Evolutionary conservation across 2,113 vertebrate species (phyloP).

Genomic region (Turdus rufiventris): DNA sequence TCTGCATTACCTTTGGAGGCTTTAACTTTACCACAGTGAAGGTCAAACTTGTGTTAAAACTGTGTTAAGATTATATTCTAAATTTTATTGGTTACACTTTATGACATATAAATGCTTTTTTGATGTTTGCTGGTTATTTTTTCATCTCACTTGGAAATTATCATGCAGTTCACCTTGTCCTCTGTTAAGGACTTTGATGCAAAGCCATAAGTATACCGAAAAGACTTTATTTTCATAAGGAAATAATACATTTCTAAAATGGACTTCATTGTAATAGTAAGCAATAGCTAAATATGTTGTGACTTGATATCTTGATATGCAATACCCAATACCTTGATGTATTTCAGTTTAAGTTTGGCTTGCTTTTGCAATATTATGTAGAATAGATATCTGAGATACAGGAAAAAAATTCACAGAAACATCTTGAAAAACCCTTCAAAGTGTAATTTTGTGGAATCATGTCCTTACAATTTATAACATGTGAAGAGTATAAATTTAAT

Average conservation of each 20-base stretch:
- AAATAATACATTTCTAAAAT: not conserved
- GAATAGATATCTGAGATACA: not conserved
- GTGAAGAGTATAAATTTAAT: not conserved
- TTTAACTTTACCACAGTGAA: not conserved
- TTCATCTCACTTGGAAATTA: not conserved
- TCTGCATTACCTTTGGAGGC: not conserved
- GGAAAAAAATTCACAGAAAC: constrained; percentile 33
- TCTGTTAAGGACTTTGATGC: not conserved
- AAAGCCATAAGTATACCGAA: not conserved
- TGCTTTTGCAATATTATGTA: not conserved
- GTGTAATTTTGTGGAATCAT: constrained; percentile 41
- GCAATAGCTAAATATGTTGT: not conserved
- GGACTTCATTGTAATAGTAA: not conserved
- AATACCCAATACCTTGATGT: not conserved
- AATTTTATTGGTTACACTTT: not conserved
- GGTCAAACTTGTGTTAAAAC: not conserved
- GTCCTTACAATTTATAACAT: constrained; percentile 36
- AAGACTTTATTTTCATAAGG: not conserved
- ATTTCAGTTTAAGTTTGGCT: not conserved
- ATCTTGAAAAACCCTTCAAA: not conserved
- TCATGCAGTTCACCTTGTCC: not conserved
- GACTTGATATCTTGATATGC: not conserved
- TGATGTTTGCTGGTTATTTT: not conserved
- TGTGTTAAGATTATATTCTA: not conserved
- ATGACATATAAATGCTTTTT: not conserved